Conservation (phyloP, 2,888 invertebrate species). For the Macrosoma leucophasiata region DNA sequence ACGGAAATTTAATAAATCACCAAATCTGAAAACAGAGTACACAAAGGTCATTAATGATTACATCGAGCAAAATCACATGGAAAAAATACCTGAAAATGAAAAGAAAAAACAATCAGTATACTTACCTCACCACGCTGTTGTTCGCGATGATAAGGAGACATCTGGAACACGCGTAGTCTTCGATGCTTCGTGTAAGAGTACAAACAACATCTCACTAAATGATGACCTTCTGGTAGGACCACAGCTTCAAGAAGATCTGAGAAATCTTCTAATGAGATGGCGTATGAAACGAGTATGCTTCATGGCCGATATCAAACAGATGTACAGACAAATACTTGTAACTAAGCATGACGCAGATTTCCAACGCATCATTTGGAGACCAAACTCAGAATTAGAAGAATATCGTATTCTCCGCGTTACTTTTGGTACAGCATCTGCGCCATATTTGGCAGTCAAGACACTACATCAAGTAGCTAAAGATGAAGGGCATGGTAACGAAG, state of each 20-base stretch:
- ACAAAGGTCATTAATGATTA: slow-evolving; percentile 26
- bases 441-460: slow-evolving; percentile 21
- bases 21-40: slow-evolving; percentile 19
- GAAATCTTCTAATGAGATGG: slow-evolving; percentile 28
- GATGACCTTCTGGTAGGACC: slow-evolving; percentile 28
- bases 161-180: slow-evolving; percentile 8
- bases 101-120: slow-evolving; percentile 20
- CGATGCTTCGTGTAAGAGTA: slow-evolving; percentile 8
- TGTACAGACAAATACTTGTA: slow-evolving; percentile 31
- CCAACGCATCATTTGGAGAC: slow-evolving; percentile 22
- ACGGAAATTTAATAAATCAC: slow-evolving; percentile 17
- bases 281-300: slow-evolving; percentile 25
- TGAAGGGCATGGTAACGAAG: slow-evolving; percentile 12
- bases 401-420: slow-evolving; percentile 23
- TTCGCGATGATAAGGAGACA: slow-evolving; percentile 26
- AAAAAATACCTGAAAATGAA: slow-evolving; percentile 23
- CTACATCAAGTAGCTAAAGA: slow-evolving; percentile 19
- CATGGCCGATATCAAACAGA: slow-evolving; percentile 28
- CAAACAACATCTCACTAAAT: slow-evolving; percentile 22
- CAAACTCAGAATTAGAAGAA: slow-evolving; percentile 11
- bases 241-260: slow-evolving; percentile 26
- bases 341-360: slow-evolving; percentile 21
- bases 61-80: slow-evolving; percentile 21
- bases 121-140: slow-evolving; percentile 31
- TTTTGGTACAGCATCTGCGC: slow-evolving; percentile 27